Evolutionary conservation across 2,113 vertebrate genomes (phyloP).

Genomic region (Cromileptes altivelis): DNA sequence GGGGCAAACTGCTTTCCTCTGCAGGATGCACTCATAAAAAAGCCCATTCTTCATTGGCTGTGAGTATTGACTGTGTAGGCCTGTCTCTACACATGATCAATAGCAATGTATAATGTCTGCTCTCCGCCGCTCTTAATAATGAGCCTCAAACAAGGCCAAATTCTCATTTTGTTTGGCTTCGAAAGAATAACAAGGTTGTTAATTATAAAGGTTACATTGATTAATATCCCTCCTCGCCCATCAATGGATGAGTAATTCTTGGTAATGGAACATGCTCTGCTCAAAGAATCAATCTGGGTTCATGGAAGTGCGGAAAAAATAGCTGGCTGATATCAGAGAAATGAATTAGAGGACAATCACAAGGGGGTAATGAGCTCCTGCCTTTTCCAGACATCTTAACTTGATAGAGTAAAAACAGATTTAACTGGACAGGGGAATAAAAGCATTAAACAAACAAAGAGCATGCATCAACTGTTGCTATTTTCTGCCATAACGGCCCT

Average conservation of each 20-base stretch:
- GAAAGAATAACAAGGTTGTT: constrained; percentile 83
- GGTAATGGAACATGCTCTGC: constrained; percentile 74
- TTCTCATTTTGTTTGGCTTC: constrained; percentile 77
- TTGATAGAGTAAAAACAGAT: constrained; percentile 19
- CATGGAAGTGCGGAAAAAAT: constrained; percentile 67
- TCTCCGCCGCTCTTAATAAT: constrained; percentile 70
- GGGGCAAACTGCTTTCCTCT: constrained; percentile 37
- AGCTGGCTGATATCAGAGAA: constrained; percentile 47
- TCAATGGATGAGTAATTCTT: constrained; percentile 76
- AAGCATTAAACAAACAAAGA: constrained; percentile 2
- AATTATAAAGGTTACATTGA: constrained; percentile 82
- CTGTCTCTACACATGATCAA: constrained; percentile 79
- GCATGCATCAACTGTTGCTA: constrained; percentile 5
- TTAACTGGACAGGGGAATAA: constrained; percentile 1
- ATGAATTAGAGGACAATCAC: constrained; percentile 50
- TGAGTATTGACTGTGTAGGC: constrained; percentile 62
- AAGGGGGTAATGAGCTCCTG: constrained; percentile 29
- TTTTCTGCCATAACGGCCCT: constrained; percentile 25
- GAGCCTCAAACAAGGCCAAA: constrained; percentile 67
- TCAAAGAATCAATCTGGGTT: constrained; percentile 73
- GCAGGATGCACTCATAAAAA: constrained; percentile 64
- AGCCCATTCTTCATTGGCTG: constrained; percentile 65
- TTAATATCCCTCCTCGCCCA: constrained; percentile 72
- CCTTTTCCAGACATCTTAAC: constrained; percentile 8
- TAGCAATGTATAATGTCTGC: constrained; percentile 73